Evolutionary conservation across 2,113 vertebrate genomes (phyloP).

Genomic region (Lasiurus borealis): DNA sequence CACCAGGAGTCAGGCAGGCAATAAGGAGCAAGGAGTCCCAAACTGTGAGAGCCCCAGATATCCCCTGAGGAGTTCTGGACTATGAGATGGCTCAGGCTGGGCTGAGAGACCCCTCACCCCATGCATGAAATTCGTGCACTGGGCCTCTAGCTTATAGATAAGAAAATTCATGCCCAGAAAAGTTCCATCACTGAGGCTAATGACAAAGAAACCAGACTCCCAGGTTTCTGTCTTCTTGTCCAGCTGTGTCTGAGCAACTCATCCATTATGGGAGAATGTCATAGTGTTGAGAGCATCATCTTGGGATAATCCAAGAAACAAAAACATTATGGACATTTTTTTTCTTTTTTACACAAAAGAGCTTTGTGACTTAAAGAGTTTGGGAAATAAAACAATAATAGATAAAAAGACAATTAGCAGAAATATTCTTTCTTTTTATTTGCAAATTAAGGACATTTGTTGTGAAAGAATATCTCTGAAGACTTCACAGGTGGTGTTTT

Average conservation of each 20-base stretch:
- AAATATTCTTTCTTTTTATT: constrained; percentile 45
- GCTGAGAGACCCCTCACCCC: too few relatives aligned
- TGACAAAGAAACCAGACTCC: constrained; percentile 13
- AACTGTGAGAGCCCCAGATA: too few relatives aligned
- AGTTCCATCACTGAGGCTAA: neutral
- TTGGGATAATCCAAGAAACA: neutral
- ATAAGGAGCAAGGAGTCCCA: too few relatives aligned
- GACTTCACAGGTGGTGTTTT: neutral
- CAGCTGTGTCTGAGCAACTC: neutral
- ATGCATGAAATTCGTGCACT: too few relatives aligned
- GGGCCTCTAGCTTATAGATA: neutral
- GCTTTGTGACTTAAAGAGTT: neutral
- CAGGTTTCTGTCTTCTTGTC: neutral
- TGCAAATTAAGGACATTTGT: neutral
- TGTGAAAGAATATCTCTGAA: constrained; percentile 22
- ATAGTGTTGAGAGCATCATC: neutral
- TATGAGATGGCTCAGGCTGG: too few relatives aligned
- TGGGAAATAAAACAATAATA: neutral
- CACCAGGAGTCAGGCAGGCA: too few relatives aligned
- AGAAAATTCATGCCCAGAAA: neutral
- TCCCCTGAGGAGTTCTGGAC: too few relatives aligned
- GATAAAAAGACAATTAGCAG: neutral
- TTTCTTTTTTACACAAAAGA: neutral
- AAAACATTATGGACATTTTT: neutral
- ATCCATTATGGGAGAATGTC: neutral